phyloP scores from a whole-genome alignment of 37 sponge, comb jelly and placozoan genomes.

The Petrosia ficiformis region DNA sequence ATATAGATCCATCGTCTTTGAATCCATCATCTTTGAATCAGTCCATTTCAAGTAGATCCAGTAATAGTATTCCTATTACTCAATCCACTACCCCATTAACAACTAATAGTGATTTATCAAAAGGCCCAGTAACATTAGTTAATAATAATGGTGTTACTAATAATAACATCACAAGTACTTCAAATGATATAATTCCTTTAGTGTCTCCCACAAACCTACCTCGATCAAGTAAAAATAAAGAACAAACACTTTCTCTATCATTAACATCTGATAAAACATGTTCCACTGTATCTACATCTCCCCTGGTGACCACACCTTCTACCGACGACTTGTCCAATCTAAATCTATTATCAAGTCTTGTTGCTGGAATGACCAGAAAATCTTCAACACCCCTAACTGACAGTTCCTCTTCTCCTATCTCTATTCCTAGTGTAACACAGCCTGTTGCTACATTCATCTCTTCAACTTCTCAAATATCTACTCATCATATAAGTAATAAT shows the following conservation, averaged over 20 bases:
- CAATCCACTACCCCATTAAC: too few relatives aligned
- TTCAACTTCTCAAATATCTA: background rate
- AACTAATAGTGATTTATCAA: too few relatives aligned
- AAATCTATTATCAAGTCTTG: conserved; percentile 55
- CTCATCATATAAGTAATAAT: too few relatives aligned
- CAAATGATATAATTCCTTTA: background rate
- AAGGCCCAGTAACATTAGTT: too few relatives aligned
- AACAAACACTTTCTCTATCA: too few relatives aligned
- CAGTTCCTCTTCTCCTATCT: conserved; percentile 2
- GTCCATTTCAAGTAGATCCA: too few relatives aligned
- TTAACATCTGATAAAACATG: too few relatives aligned
- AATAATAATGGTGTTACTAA: too few relatives aligned
- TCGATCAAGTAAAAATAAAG: background rate
- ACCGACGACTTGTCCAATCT: conserved; percentile 56
- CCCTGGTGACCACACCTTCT: background rate
- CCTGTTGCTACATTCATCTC: background rate
- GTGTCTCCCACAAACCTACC: background rate
- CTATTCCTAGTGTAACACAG: too few relatives aligned
- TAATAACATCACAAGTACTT: background rate
- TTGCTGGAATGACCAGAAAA: conserved; percentile 34
- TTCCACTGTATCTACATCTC: background rate
- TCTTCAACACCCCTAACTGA: background rate
- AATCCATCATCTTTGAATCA: too few relatives aligned
- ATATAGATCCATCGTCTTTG: background rate
- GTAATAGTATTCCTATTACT: too few relatives aligned